These are phyloP conservation scores for Ochropleura leucogaster DNA, from an alignment of 2,888 invertebrate species.

Conservation along the genomic window DNA sequence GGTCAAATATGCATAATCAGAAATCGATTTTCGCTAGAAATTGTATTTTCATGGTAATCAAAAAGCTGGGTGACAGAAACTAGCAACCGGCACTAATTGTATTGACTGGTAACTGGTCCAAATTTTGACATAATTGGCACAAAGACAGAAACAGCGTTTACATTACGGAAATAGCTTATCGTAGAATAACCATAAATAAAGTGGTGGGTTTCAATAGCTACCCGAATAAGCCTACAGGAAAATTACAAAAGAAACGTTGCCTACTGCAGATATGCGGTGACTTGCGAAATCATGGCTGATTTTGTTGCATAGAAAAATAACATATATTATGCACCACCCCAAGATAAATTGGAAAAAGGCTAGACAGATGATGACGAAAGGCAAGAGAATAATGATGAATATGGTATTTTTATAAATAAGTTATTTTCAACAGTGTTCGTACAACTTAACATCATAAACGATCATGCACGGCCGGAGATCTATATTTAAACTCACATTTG, in stretches of 20 bases:
- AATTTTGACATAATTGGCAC: background rate
- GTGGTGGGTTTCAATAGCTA: background rate
- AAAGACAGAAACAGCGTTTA: background rate
- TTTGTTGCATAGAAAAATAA: background rate
- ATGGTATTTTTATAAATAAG: conserved; percentile 23
- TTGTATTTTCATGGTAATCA: conserved; percentile 17
- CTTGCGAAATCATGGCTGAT: background rate
- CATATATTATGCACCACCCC: background rate
- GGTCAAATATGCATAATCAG: conserved; percentile 36
- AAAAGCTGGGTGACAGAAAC: conserved; percentile 32
- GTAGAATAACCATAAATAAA: background rate
- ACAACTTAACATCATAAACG: conserved; percentile 51
- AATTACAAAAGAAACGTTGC: background rate
- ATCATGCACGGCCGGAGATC: conserved; percentile 62
- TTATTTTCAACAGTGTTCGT: conserved; percentile 17
- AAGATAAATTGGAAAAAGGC: background rate
- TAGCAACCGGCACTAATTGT: conserved; percentile 2
- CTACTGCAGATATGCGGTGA: background rate
- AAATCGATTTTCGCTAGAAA: conserved; percentile 45
- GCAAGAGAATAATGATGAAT: background rate
- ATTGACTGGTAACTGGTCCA: background rate
- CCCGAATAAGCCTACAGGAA: background rate
- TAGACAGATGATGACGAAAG: background rate
- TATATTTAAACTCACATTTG: conserved; percentile 74
- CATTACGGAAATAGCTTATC: background rate